Base-by-base conservation (phyloP, 2,888 invertebrate species). In the Himalopsyche kuldschensis region DNA sequence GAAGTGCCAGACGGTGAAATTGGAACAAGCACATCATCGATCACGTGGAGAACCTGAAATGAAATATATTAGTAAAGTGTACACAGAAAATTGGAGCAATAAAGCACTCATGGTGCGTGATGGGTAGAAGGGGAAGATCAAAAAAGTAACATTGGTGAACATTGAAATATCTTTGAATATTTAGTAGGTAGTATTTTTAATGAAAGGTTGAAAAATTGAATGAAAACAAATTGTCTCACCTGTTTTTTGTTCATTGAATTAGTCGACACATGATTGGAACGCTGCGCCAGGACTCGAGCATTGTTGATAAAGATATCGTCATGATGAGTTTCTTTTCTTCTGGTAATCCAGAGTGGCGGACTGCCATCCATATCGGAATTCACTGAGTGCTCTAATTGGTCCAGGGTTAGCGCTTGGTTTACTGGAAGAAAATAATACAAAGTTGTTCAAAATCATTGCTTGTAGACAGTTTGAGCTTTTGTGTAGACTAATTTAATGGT, bases 281-380 rank as follows among this genome's bases (percentile, higher is more conserved):
- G 92, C 77, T 94, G 93, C 84, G 94, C 92, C 87, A 95, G 91
- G 80, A 97, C 93, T 88, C 94, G 94, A 1, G 97, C 97, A 89
- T 97, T 97, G 90, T 97, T 97, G 85, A 97, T 94, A 90, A 94
- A 98, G 87, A 97, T 94, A 87, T 96, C 96, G 84, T 95, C 93
- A 87, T 94, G 94, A 89, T 93, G 92, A 4, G 89, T 88, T 77
- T 92, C 92, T 17, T 92, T 92, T 84, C 93, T 93, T 86, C 94
- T 93, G 79, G 96, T 96, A 85, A 97, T 94, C 95, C 97, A 97
- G 80, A 97, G 90, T 0, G 96, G 96, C 0, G 97, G 96, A 90
- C 96, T 97, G 24, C 97, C 97, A 84, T 95, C 95, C 88, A 96
- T 91, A 89, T 97, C 96, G 31, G 97, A 95, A 24, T 94, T 93